Percentiles rank a stretch among this genome's conserved stretches.
These are phyloP conservation scores for Cheilinus undulatus DNA, from an alignment of 2,113 vertebrate species.

Conservation along the genomic window DNA sequence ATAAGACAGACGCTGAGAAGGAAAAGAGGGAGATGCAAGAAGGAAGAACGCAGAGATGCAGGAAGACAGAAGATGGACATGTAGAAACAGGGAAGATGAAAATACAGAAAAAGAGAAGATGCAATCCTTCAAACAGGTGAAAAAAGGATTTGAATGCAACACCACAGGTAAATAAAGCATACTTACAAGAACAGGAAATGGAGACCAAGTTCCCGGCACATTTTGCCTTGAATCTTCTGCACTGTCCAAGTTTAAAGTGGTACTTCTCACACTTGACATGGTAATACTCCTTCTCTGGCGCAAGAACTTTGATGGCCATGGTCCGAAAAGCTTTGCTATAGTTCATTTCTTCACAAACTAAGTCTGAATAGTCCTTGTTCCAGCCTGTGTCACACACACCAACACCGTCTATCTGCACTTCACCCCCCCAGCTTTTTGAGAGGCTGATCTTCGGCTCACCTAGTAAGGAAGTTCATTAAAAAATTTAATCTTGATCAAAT, in stretches of 20 bases:
- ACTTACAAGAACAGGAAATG: constrained; percentile 70
- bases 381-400: constrained; percentile 22
- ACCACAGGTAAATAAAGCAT: no score
- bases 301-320: rapidly evolving
- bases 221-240: neutral
- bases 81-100: no score
- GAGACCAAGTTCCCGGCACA: rapidly evolving
- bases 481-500: neutral
- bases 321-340: constrained; percentile 15
- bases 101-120: no score
- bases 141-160: neutral
- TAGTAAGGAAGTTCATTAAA: constrained; percentile 27
- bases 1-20: no score
- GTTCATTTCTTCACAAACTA: constrained; percentile 30
- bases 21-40: no score
- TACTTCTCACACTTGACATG: constrained; percentile 45
- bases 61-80: no score
- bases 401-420: constrained; percentile 3
- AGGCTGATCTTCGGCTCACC: neutral
- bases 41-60: no score
- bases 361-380: rapidly evolving
- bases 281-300: rapidly evolving
- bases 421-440: neutral
- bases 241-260: constrained; percentile 63
- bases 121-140: no score